Conservation (phyloP, 2,888 invertebrate genomes). For the Apodemia mormo region DNA sequence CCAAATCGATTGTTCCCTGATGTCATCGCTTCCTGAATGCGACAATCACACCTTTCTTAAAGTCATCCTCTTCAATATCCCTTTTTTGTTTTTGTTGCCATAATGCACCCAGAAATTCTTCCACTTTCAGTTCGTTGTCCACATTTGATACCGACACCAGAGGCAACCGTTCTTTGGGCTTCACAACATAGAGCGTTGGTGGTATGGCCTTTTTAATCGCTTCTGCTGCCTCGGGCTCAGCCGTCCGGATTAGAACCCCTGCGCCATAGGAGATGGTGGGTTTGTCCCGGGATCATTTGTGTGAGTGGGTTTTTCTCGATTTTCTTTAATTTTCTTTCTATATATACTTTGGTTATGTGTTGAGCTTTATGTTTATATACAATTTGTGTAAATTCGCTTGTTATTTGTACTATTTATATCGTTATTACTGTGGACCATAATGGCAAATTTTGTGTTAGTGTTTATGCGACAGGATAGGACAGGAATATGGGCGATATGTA, state of each 20-base stretch:
- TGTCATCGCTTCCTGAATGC: background rate
- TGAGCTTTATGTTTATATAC: too few species aligned
- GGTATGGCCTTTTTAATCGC: slow-evolving; percentile 28
- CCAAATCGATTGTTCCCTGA: background rate
- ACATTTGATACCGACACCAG: slow-evolving; percentile 11
- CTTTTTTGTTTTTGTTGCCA: slow-evolving; percentile 24
- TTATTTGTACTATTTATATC: too few species aligned
- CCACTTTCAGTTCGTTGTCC: background rate
- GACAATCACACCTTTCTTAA: background rate
- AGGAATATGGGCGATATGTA: too few species aligned
- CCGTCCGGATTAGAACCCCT: slow-evolving; percentile 30
- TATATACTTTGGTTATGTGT: too few species aligned
- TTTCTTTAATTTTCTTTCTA: too few species aligned
- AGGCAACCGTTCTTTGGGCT: slow-evolving; percentile 18
- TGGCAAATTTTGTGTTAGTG: too few species aligned
- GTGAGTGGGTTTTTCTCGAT: too few species aligned
- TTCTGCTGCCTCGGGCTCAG: slow-evolving; percentile 5
- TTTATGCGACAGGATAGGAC: too few species aligned
- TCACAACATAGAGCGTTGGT: background rate
- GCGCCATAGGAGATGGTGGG: too few species aligned
- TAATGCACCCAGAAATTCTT: slow-evolving; percentile 18
- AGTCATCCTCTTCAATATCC: background rate
- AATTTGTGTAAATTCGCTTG: too few species aligned
- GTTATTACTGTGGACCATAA: too few species aligned
- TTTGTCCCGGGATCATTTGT: too few species aligned